A percentile compares a stretch with the other conserved stretches of the same genome.
Conservation (phyloP, 2,113 vertebrate genomes). For the Alethe diademata region DNA sequence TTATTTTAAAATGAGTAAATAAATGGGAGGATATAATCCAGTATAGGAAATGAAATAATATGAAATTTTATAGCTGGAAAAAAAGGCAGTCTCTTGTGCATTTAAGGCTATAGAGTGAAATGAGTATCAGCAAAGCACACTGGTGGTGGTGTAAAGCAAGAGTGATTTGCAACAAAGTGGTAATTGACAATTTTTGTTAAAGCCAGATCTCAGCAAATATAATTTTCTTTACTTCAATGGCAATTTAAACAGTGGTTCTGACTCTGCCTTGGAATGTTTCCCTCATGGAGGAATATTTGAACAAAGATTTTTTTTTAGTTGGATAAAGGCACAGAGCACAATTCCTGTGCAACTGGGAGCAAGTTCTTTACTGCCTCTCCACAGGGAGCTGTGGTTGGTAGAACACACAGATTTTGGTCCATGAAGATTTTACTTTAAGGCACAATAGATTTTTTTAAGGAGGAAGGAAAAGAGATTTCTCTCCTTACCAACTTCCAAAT, state of each 20-base stretch:
- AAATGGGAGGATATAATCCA: constrained; percentile 28
- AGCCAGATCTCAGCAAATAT: background rate
- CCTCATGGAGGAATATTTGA: background rate
- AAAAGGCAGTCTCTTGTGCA: constrained; percentile 10
- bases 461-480: background rate
- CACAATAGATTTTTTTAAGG: background rate
- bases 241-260: constrained; percentile 11
- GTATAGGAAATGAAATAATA: constrained; percentile 14
- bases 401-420: background rate
- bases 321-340: background rate
- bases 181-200: constrained; percentile 55
- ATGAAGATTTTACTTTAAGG: background rate
- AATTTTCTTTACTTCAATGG: constrained; percentile 46
- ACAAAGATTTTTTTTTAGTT: background rate
- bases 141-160: background rate
- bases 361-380: background rate
- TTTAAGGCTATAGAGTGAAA: constrained; percentile 38
- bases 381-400: background rate
- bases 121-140: background rate
- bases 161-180: constrained; percentile 10
- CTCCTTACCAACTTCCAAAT: background rate
- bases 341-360: background rate
- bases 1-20: constrained; percentile 33
- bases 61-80: constrained; percentile 2
- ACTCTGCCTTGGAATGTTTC: constrained; percentile 21